Evolutionary conservation across 2,797 vertebrate species (phyloP).

Genomic region (Serranus cabrilla): DNA sequence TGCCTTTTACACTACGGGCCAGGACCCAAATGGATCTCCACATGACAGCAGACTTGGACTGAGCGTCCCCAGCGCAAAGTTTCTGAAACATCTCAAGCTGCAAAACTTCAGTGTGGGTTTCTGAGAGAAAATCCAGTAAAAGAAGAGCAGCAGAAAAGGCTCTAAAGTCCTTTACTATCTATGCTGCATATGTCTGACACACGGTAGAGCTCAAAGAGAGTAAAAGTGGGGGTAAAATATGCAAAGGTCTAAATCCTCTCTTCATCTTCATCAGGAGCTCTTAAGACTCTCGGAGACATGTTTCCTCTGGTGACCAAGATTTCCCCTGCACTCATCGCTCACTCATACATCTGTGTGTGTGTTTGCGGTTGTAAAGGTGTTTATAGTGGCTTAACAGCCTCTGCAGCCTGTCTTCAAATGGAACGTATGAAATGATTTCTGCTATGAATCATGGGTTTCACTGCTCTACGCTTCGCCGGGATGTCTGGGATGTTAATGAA

Average conservation of each 20-base stretch:
- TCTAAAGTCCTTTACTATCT: conserved; percentile 49
- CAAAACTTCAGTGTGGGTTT: conserved; percentile 41
- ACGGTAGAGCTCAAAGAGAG: conserved; percentile 45
- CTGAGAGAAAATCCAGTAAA: conserved; percentile 44
- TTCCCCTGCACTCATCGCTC: conserved; percentile 65
- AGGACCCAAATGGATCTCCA: conserved; percentile 5
- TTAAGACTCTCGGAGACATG: conserved; percentile 77
- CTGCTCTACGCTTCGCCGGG: conserved; percentile 47
- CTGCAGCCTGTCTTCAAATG: conserved; percentile 67
- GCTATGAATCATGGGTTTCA: conserved; percentile 66
- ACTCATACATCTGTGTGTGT: conserved; percentile 53
- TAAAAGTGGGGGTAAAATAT: conserved; percentile 72
- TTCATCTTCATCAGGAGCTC: conserved; percentile 80
- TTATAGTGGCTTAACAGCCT: conserved; percentile 65
- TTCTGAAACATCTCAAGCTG: conserved; percentile 43
- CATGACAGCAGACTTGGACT: conserved; percentile 13
- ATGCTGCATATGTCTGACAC: conserved; percentile 53
- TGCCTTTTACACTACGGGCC: neutral
- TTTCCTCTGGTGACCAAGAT: conserved; percentile 73
- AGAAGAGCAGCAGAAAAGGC: conserved; percentile 35
- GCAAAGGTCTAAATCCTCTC: conserved; percentile 75
- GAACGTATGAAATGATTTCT: conserved; percentile 73
- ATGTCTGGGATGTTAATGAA: conserved; percentile 70
- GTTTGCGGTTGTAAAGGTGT: conserved; percentile 54
- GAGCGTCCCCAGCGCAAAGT: conserved; percentile 14